A percentile compares a stretch with the other conserved stretches of the same genome.
phyloP scores from a whole-genome alignment of 2,113 vertebrate genomes.

The Charina bottae region DNA sequence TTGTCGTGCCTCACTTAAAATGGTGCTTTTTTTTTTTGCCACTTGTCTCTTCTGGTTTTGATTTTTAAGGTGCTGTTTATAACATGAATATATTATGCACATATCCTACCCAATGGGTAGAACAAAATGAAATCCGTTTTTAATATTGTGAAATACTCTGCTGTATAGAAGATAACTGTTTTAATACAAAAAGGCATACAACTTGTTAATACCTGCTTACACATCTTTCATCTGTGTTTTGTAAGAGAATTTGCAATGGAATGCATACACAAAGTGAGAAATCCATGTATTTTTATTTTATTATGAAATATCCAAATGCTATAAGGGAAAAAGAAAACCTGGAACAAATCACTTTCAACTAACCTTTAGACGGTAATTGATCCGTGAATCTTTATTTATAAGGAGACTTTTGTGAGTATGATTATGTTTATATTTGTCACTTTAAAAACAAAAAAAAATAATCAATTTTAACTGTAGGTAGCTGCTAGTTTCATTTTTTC shows the following conservation, averaged over 20 bases:
- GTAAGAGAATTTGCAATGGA: constrained; percentile 85
- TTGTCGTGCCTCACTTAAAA: constrained; percentile 93
- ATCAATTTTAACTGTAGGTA: constrained; percentile 69
- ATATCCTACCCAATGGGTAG: constrained; percentile 99
- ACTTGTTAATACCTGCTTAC: constrained; percentile 89
- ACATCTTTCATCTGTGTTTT: constrained; percentile 83
- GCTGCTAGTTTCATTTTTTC: constrained; percentile 64
- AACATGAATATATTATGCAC: constrained; percentile 98
- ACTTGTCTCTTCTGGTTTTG: constrained; percentile 79
- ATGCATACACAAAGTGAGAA: constrained; percentile 83
- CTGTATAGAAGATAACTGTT: constrained; percentile 88
- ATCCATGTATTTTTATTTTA: constrained; percentile 91
- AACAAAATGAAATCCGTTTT: constrained; percentile 81
- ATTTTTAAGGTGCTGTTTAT: constrained; percentile 96
- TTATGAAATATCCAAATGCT: constrained; percentile 85
- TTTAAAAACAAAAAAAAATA: constrained; percentile 28
- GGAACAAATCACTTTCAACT: constrained; percentile 77
- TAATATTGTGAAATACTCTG: constrained; percentile 91
- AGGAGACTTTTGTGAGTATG: constrained; percentile 54
- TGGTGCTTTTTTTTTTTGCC: constrained; percentile 91
- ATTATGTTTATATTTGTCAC: constrained; percentile 51
- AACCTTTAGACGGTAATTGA: constrained; percentile 57
- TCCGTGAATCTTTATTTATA: constrained; percentile 66
- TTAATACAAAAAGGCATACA: constrained; percentile 88
- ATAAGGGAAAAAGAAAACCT: constrained; percentile 71